These are phyloP conservation scores for Atrichornis clamosus DNA, from an alignment of 2,113 vertebrate species.

Conservation along the genomic window DNA sequence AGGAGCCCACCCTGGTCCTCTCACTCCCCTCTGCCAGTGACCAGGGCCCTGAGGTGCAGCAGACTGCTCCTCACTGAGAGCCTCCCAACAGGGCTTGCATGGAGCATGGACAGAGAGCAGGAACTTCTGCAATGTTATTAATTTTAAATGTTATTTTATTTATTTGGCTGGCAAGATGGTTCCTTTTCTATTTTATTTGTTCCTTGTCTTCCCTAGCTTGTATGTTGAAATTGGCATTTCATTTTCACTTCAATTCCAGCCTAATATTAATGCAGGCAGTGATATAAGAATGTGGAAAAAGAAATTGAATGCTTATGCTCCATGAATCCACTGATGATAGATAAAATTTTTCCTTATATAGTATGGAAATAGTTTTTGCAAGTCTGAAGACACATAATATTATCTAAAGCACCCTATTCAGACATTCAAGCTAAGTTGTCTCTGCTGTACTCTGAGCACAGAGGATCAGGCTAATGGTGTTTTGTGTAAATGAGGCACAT, in stretches of 20 bases:
- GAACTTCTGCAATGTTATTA: background rate
- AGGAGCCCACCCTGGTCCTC: background rate
- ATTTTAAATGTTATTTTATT: background rate
- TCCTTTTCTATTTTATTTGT: conserved; percentile 20
- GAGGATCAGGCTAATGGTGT: conserved; percentile 26
- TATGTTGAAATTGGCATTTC: conserved; percentile 54
- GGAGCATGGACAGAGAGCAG: fast-evolving
- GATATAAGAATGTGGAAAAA: conserved; percentile 23
- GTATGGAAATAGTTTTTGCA: conserved; percentile 1
- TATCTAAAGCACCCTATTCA: background rate
- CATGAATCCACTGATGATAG: background rate
- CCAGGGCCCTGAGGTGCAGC: too few species aligned
- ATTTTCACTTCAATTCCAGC: conserved; percentile 33
- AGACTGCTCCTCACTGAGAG: background rate
- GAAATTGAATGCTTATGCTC: conserved; percentile 4
- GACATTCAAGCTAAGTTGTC: background rate
- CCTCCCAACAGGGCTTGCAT: background rate
- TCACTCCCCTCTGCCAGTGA: background rate
- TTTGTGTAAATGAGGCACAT: conserved; percentile 52
- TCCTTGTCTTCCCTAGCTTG: background rate
- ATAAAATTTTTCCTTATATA: conserved; percentile 45
- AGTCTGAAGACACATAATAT: background rate
- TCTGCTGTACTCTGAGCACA: conserved; percentile 41
- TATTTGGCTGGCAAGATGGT: background rate
- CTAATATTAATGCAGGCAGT: conserved; percentile 23